These are phyloP conservation scores for rat (Rattus norvegicus) DNA, from an alignment of 2,113 vertebrate genomes.

Conservation along the genomic window GRCr8 NC_086029.1:76489501-76490000, in stretches of 20 bases:
- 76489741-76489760: constrained; percentile 44
- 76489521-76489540: constrained; percentile 78
- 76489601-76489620: constrained; percentile 82
- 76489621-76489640: constrained; percentile 65
- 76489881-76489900: neutral
- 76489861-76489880: neutral
- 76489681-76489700: constrained; percentile 57
- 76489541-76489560: constrained; percentile 77
- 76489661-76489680: constrained; percentile 76
- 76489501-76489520: constrained; percentile 38
- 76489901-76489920: neutral
- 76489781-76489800: constrained; percentile 23
- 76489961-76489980: constrained; percentile 19
- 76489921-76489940: constrained; percentile 13
- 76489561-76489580: constrained; percentile 79
- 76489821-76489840: neutral
- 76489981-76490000: neutral
- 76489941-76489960: neutral
- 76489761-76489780: constrained; percentile 43
- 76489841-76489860: neutral
- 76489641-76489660: constrained; percentile 65
- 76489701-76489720: neutral
- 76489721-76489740: constrained; percentile 31
- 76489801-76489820: neutral
- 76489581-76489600: constrained; percentile 80